Evolutionary conservation across 2,888 invertebrate genomes (phyloP).

Genomic region (Eupelmus urozonus): DNA sequence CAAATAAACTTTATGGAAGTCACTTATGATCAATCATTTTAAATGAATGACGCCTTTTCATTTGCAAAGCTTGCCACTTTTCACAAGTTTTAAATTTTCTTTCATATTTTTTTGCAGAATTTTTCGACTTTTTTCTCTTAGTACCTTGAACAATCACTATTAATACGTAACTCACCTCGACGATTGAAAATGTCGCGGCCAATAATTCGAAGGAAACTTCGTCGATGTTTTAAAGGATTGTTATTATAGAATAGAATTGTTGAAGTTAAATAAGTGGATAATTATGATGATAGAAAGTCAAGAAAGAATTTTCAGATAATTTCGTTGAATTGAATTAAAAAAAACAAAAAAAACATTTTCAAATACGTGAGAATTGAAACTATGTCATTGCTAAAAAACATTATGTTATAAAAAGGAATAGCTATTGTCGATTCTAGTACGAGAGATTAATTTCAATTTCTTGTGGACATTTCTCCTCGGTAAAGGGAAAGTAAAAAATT

Average conservation of each 20-base stretch:
- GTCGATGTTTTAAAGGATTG: slow-evolving; percentile 69
- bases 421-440: no score
- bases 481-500: no score
- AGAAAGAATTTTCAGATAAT: slow-evolving; percentile 47
- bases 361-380: no score
- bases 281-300: slow-evolving; percentile 58
- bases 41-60: slow-evolving; percentile 17
- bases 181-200: slow-evolving; percentile 50
- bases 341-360: neutral
- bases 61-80: slow-evolving; percentile 44
- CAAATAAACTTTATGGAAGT: neutral
- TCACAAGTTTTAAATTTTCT: slow-evolving; percentile 28
- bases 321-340: slow-evolving; percentile 22
- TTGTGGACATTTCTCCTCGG: no score
- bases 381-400: no score
- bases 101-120: slow-evolving; percentile 3
- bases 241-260: slow-evolving; percentile 73
- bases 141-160: slow-evolving; percentile 51
- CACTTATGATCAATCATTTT: slow-evolving; percentile 27
- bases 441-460: no score
- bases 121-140: slow-evolving; percentile 30
- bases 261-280: slow-evolving; percentile 66
- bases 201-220: slow-evolving; percentile 49
- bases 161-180: slow-evolving; percentile 55
- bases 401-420: no score